Evolutionary conservation across 2,888 invertebrate genomes (phyloP), one percentile per base, ranked within the genome.

Genomic region (Mythimna pallens): DNA sequence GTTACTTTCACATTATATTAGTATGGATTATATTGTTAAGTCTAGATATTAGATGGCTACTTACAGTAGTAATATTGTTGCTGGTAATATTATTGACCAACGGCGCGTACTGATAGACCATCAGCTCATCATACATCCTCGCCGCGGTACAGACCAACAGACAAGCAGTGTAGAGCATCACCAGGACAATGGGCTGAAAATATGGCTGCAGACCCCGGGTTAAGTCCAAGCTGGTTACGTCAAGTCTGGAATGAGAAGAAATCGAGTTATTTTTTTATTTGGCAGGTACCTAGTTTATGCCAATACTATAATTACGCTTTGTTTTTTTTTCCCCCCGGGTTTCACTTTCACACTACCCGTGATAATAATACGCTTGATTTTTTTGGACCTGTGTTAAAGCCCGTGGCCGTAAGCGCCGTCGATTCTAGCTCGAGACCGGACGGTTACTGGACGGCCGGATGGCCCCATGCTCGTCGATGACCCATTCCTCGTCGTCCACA

Each of bases 41-140:
- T 36, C 1, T 36, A 36, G 9, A 30, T 30, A 30, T 30, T 30
- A 30, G 3, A 36, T 22, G 14, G 6, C 5, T 34, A 80, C 95
- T 93, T 22, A 96, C 96, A 65, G 88, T 91, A 40, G 96, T 95
- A 25, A 92, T 76, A 63, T 96, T 95, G 70, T 95, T 95, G 0
- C 85, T 89, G 0, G 95, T 95, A 52, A 91, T 62, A 70, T 94
- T 95, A n/a, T 85, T 86, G 2, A 93, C 91, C 3, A 94, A 70
- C 0, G 92, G 87, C 7, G 93, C 85, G 66, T 95, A 96, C 78
- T 96, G 95, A 87, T 94, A 95, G 4, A 95, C 95, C 95, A 96
- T 96, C 70, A 96, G 92, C 84, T 96, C 96, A 71, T 96, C 96
- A 54, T 96, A 95, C 92, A 92, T 93, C 54, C 96, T 87, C 7